These are phyloP conservation scores for Limnodromus scolopaceus DNA, from an alignment of 2,797 vertebrate species.

Conservation along the genomic window DNA sequence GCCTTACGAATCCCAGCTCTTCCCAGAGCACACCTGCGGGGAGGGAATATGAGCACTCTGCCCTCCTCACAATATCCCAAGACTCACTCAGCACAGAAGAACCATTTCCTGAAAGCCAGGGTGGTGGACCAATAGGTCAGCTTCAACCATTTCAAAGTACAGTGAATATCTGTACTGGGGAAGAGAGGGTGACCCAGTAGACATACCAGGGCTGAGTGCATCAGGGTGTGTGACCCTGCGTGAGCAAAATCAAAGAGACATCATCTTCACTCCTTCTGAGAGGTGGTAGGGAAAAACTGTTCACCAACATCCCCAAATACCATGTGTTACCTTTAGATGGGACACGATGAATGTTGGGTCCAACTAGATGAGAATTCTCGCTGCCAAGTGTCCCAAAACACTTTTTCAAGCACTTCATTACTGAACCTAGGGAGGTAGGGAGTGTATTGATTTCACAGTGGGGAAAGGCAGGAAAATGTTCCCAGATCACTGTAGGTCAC, in stretches of 20 bases:
- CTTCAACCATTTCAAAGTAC: background rate
- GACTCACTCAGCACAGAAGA: background rate
- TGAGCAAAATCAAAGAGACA: background rate
- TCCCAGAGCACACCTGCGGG: fast-evolving
- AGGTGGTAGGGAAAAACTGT: background rate
- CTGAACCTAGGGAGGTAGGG: background rate
- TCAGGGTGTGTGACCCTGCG: background rate
- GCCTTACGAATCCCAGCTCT: background rate
- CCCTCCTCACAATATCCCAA: background rate
- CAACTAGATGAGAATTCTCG: background rate
- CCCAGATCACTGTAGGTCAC: background rate
- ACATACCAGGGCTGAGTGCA: background rate
- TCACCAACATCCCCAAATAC: background rate
- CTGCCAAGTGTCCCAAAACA: background rate
- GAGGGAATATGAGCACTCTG: background rate
- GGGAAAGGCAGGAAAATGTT: background rate
- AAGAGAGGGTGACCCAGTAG: background rate
- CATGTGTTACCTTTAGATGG: background rate
- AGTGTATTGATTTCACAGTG: background rate
- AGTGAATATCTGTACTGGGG: background rate
- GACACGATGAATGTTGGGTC: background rate
- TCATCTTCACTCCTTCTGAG: background rate
- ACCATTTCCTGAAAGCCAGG: background rate
- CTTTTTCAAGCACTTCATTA: background rate
- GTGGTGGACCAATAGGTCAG: background rate